Evolutionary conservation across 2,113 vertebrate species (phyloP).

Genomic region (Daubentonia madagascariensis): DNA sequence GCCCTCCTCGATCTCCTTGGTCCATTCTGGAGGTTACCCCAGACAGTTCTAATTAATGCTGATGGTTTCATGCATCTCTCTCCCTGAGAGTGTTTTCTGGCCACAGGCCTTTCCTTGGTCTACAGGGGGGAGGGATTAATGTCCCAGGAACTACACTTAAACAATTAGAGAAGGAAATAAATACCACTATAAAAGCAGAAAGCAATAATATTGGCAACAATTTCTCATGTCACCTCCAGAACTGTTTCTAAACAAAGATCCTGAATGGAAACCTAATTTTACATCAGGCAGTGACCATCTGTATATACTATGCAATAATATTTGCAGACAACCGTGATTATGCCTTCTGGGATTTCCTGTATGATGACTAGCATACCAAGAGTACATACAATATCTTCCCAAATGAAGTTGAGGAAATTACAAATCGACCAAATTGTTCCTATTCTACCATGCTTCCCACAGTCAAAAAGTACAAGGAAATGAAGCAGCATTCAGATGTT

Average conservation of each 20-base stretch:
- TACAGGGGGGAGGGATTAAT: not conserved
- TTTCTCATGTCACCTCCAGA: constrained; percentile 59
- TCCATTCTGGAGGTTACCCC: not conserved
- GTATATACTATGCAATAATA: not conserved
- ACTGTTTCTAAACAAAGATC: constrained; percentile 42
- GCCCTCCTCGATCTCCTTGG: not conserved
- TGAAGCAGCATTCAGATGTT: not conserved
- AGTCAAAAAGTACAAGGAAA: not conserved
- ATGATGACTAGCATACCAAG: not conserved
- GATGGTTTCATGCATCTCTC: not conserved
- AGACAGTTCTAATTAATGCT: not conserved
- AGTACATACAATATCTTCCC: not conserved
- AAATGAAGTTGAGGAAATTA: not conserved
- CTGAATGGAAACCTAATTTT: constrained; percentile 52
- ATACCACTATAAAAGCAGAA: constrained; percentile 35
- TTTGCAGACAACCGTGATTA: constrained; percentile 34
- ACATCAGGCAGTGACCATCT: constrained; percentile 49
- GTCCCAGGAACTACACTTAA: not conserved
- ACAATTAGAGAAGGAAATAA: not conserved
- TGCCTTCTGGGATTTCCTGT: constrained; percentile 26
- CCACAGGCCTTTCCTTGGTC: not conserved
- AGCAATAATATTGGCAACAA: constrained; percentile 23
- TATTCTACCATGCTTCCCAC: not conserved
- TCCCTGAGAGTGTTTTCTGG: not conserved
- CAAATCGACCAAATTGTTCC: not conserved